Conservation (phyloP, 2,888 invertebrate species). For the Apodemia zela region DNA sequence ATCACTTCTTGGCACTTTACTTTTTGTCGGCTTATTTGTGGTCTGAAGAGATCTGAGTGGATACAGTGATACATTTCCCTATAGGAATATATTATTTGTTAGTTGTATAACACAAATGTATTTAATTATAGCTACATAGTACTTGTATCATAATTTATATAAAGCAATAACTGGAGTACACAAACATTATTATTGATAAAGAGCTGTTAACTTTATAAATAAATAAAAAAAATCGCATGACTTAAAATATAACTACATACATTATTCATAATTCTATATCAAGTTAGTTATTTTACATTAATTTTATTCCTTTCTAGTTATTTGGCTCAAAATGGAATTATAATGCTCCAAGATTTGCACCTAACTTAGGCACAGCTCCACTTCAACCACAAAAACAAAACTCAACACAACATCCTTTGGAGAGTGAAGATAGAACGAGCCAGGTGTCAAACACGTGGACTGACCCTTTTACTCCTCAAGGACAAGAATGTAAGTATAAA, state of each 20-base stretch:
- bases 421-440: constrained; percentile 44
- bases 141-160: too few relatives aligned
- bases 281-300: neutral
- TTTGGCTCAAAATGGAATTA: constrained; percentile 91
- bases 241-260: neutral
- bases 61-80: too few relatives aligned
- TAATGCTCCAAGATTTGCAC: constrained; percentile 91
- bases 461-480: constrained; percentile 67
- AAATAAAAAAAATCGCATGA: too few relatives aligned
- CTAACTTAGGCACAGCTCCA: constrained; percentile 89
- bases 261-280: neutral
- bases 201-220: too few relatives aligned
- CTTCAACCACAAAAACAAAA: constrained; percentile 87
- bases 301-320: constrained; percentile 74
- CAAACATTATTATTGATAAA: too few relatives aligned
- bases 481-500: constrained; percentile 72
- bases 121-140: too few relatives aligned
- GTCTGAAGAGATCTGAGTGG: too few relatives aligned
- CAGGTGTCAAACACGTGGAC: constrained; percentile 51
- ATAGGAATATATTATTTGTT: too few relatives aligned
- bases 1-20: too few relatives aligned
- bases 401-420: constrained; percentile 48
- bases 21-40: too few relatives aligned
- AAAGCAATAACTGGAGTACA: too few relatives aligned
- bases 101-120: too few relatives aligned